Conservation (phyloP, 2,113 vertebrate species). For the Perca flavescens region DNA sequence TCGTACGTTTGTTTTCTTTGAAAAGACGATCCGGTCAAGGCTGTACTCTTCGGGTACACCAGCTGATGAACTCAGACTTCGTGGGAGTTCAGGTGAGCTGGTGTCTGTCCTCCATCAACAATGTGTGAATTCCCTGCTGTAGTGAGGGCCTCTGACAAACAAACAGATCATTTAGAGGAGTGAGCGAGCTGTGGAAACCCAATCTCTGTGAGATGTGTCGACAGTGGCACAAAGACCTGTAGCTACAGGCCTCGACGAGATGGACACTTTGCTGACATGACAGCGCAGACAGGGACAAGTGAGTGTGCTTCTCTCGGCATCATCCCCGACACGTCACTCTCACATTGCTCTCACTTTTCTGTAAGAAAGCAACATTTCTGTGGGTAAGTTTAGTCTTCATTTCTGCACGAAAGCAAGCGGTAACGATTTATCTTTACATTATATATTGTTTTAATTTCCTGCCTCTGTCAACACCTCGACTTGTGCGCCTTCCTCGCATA, state of each 20-base stretch:
- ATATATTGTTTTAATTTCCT: conserved; percentile 10
- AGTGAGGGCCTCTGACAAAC: conserved; percentile 58
- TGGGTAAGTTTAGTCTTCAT: conserved; percentile 7
- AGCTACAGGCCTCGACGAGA: conserved; percentile 46
- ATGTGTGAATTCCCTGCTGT: conserved; percentile 53
- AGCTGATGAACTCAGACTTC: conserved; percentile 19
- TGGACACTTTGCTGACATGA: conserved; percentile 64
- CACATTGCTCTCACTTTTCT: conserved; percentile 3
- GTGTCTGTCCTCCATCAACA: conserved; percentile 45
- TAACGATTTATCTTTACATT: conserved; percentile 8
- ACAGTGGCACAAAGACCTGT: conserved; percentile 62
- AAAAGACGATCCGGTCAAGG: neutral
- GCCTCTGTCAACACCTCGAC: conserved; percentile 7
- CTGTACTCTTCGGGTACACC: neutral
- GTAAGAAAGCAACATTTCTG: neutral
- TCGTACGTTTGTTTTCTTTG: neutral
- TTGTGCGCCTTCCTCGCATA: conserved; percentile 15
- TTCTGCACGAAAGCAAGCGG: conserved; percentile 20
- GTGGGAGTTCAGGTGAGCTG: conserved; percentile 38
- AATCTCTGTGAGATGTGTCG: conserved; percentile 71
- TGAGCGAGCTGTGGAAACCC: conserved; percentile 61
- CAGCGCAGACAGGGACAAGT: conserved; percentile 31
- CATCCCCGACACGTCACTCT: conserved; percentile 2
- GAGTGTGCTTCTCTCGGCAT: neutral
- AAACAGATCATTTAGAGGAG: conserved; percentile 64